Evolutionary conservation across 2,888 invertebrate genomes (phyloP), one percentile per base, ranked within the genome.

Genomic region (Limnephilus lunatus): DNA sequence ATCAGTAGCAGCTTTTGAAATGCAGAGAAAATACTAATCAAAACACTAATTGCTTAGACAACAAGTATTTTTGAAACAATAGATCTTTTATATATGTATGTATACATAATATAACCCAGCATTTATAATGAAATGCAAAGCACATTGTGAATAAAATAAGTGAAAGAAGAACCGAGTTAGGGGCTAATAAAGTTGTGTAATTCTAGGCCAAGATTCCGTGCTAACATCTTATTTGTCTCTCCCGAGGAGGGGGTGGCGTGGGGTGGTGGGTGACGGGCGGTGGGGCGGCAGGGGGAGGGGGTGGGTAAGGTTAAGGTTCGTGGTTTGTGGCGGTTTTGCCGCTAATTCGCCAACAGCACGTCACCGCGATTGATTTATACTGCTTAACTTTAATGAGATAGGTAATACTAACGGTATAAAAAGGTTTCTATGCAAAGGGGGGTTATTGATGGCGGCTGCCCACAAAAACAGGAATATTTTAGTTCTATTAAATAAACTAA

Each of bases 341-440:
- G 89, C 93, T 93, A 93, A 93, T 93, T 93, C 92, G 91, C 83
- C 91, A 82, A 53, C 91, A 48, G 89, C 93, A 92, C 93, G 93
- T 92, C 93, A 93, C 85, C 93, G 81, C 91, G 93, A 93, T 93
- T 93, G 92, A 93, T 93, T 93, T 93, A 91, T 90, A 89, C 91
- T 88, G 90, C 92, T 90, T 86, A 91, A 91, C 44, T 91, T 91
- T 91, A 87, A 86, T 87, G 81, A 90, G 85, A 90, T 87, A 90
- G 85, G 80, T 87, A 87, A 81, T 87, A 87, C 81, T 87, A 87
- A 87, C 81, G 7, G 30, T 86, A 87, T 85, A 87, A 87, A 89
- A 89, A 89, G 89, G 89, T 35, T 81, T 81, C 81, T 81, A 39
- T 32, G 87, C 32, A 87, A 87, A 53, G 31, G 53, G 87, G 32